Percentiles rank a stretch among this genome's conserved stretches.
phyloP scores from a whole-genome alignment of 2,888 invertebrate genomes.

The Teleiodes luculella region DNA sequence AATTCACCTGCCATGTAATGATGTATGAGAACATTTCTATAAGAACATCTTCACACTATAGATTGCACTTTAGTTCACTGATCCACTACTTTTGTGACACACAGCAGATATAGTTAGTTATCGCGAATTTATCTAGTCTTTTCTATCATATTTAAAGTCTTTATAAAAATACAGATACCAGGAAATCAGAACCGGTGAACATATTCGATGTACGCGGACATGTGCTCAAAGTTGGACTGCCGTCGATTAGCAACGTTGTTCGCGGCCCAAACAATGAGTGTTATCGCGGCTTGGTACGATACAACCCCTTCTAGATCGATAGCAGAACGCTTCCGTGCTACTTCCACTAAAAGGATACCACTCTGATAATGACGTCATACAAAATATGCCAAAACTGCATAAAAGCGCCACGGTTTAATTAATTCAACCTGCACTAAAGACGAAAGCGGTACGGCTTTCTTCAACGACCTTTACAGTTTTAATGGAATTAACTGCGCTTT shows the following conservation, averaged over 20 bases:
- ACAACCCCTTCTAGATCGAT: conserved; percentile 60
- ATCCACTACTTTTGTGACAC: neutral
- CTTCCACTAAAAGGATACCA: conserved; percentile 39
- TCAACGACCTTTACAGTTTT: conserved; percentile 26
- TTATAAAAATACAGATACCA: conserved; percentile 16
- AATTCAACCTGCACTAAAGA: conserved; percentile 25
- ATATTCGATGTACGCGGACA: conserved; percentile 59
- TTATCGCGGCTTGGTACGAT: conserved; percentile 73
- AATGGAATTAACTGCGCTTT: conserved; percentile 12
- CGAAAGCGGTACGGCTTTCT: conserved; percentile 32
- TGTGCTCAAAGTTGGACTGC: conserved; percentile 22
- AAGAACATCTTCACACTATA: conserved; percentile 36
- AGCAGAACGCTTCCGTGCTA: conserved; percentile 45
- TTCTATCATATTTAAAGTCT: neutral
- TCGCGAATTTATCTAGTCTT: neutral
- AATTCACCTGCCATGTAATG: conserved; percentile 71
- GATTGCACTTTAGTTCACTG: conserved; percentile 20
- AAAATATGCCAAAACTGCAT: conserved; percentile 4
- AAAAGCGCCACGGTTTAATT: neutral
- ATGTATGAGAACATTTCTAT: conserved; percentile 72
- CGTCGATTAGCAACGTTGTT: conserved; percentile 68
- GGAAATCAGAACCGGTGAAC: conserved; percentile 44
- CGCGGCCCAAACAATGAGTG: conserved; percentile 71
- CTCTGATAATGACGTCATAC: conserved; percentile 30
- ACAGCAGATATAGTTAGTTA: neutral